A percentile compares a stretch with the other conserved stretches of the same genome.
phyloP scores from a whole-genome alignment of 2,888 invertebrate species.

The Troilus luridus region DNA sequence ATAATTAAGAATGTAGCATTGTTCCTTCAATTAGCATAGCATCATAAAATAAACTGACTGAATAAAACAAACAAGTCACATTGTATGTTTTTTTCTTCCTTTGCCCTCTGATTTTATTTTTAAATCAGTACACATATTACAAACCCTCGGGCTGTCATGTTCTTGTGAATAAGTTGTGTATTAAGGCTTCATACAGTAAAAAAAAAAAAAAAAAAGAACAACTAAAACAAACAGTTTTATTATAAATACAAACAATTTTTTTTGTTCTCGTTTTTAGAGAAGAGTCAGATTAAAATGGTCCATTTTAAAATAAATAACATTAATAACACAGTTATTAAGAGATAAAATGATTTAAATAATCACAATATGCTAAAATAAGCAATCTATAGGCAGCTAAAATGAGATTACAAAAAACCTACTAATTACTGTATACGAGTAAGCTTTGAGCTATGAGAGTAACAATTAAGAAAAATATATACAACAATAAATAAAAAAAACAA shows the following conservation, averaged over 20 bases:
- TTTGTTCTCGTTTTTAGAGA: background rate
- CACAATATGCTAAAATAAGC: background rate
- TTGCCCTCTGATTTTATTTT: too few species aligned
- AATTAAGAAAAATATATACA: conserved; percentile 5
- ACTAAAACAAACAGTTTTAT: background rate
- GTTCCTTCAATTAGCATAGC: too few species aligned
- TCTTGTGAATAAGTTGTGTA: background rate
- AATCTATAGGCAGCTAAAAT: background rate
- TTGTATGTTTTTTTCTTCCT: too few species aligned
- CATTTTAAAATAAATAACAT: conserved; percentile 25
- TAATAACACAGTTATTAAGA: background rate
- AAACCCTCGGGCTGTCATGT: too few species aligned
- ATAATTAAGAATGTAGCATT: too few species aligned
- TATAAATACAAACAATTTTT: background rate
- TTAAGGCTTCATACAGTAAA: background rate
- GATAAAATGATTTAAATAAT: conserved; percentile 24
- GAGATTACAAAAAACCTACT: background rate
- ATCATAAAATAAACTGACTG: too few species aligned
- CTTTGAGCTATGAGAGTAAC: conserved; percentile 17
- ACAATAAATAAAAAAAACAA: conserved; percentile 48
- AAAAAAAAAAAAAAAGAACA: background rate
- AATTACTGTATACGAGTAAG: background rate
- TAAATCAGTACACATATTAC: too few species aligned
- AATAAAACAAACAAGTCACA: too few species aligned
- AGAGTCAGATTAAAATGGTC: background rate